A percentile compares a stretch with the other conserved stretches of the same genome.
Conservation (phyloP, 1,140 invertebrate species). For the Nephotettix cincticeps region DNA sequence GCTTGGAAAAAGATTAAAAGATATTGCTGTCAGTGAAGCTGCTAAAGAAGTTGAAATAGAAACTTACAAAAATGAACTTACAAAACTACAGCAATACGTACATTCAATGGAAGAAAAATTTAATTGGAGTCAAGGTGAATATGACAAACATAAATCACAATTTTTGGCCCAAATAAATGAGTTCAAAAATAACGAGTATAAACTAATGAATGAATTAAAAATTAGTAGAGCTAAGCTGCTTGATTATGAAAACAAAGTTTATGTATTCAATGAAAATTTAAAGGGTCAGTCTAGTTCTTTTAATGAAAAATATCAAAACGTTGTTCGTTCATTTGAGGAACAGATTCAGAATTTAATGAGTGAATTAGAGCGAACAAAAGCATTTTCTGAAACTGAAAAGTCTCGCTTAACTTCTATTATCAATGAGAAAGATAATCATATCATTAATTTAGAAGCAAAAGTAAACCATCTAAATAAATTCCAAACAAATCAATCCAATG, state of each 20-base stretch:
- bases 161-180: background rate
- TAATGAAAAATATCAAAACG: background rate
- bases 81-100: background rate
- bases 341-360: background rate
- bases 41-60: conserved; percentile 8
- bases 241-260: background rate
- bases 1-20: background rate
- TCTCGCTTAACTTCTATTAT: background rate
- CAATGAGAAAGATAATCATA: background rate
- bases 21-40: conserved; percentile 1
- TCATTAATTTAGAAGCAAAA: background rate
- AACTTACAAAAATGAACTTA: conserved; percentile 9
- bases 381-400: background rate
- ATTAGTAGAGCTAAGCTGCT: background rate
- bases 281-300: background rate
- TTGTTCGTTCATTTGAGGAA: background rate
- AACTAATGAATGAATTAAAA: background rate
- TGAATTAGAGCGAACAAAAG: conserved; percentile 3
- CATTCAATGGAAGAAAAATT: background rate
- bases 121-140: background rate
- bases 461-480: background rate
- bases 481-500: too few species aligned
- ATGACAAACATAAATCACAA: background rate
- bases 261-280: background rate
- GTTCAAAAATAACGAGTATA: background rate